These are phyloP conservation scores for Trachymyrmex septentrionalis DNA, from an alignment of 1,140 invertebrate genomes.

Conservation along the genomic window DNA sequence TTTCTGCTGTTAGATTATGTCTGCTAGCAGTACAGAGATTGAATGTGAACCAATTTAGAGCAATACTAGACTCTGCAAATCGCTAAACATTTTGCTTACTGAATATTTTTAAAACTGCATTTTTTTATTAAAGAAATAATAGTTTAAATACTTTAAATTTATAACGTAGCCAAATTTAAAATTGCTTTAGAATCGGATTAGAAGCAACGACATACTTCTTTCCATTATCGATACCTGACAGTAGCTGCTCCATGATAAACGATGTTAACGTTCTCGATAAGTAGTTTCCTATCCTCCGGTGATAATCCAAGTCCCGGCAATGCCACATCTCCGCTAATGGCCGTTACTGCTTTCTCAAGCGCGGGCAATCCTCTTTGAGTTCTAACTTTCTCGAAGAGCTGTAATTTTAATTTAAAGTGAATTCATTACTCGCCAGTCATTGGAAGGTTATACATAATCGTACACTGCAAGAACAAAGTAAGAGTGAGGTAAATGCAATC, in stretches of 20 bases:
- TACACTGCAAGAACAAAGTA: not conserved
- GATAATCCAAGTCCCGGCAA: slow-evolving; percentile 91
- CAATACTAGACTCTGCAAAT: not conserved
- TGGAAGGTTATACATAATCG: not conserved
- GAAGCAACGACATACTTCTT: not conserved
- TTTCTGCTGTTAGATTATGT: not conserved
- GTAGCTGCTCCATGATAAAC: slow-evolving; percentile 98
- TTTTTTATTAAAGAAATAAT: not conserved
- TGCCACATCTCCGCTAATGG: slow-evolving; percentile 93
- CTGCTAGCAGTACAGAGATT: not conserved
- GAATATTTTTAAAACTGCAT: slow-evolving; percentile 1
- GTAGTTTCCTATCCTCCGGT: slow-evolving; percentile 89
- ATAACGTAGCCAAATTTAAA: not conserved
- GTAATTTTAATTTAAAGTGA: slow-evolving; percentile 72
- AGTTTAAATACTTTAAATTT: not conserved
- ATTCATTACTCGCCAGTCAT: not conserved
- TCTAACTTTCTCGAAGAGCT: slow-evolving; percentile 93
- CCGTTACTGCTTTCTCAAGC: slow-evolving; percentile 90
- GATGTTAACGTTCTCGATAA: slow-evolving; percentile 92
- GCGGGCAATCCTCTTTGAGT: slow-evolving; percentile 86
- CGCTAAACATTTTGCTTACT: not conserved
- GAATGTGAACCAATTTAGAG: not conserved
- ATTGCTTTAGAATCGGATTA: not conserved
- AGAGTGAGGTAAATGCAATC: not conserved
- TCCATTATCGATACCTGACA: slow-evolving; percentile 86